A percentile compares a stretch with the other conserved stretches of the same genome.
Evolutionary conservation across 2,113 vertebrate species (phyloP).

Genomic region (Lipotes vexillifer): DNA sequence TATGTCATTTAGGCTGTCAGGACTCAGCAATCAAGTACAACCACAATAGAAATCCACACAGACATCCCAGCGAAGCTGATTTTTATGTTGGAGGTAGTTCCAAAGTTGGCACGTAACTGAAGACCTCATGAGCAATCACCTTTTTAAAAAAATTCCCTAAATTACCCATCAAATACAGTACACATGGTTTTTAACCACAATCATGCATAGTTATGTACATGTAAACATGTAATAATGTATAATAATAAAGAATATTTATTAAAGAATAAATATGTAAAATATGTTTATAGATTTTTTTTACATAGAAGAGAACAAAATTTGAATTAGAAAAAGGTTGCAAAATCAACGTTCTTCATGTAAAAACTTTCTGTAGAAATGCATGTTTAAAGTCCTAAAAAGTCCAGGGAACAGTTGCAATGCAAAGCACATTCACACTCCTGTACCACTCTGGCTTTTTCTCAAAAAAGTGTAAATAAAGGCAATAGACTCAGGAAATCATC

Average conservation of each 20-base stretch:
- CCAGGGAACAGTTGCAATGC: not conserved
- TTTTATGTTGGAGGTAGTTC: not conserved
- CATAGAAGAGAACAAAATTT: not conserved
- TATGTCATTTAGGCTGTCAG: not conserved
- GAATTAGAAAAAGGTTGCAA: constrained; percentile 7
- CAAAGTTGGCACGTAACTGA: not conserved
- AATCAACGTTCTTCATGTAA: not conserved
- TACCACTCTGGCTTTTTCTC: not conserved
- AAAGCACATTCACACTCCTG: not conserved
- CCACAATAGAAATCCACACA: not conserved
- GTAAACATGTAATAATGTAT: not conserved
- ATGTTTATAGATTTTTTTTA: not conserved
- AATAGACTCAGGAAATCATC: not conserved
- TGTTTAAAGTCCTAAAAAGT: not conserved
- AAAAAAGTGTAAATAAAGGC: not conserved
- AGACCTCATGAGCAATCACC: not conserved
- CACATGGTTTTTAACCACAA: not conserved
- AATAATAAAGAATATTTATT: not conserved
- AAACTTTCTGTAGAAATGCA: not conserved
- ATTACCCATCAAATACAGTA: not conserved
- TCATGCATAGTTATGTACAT: not conserved
- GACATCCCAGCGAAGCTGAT: not conserved
- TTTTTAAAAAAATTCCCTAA: not conserved
- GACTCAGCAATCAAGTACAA: not conserved
- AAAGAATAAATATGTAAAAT: constrained; percentile 1